Conservation (phyloP, 2,888 invertebrate genomes). For the Stenodema calcarata region DNA sequence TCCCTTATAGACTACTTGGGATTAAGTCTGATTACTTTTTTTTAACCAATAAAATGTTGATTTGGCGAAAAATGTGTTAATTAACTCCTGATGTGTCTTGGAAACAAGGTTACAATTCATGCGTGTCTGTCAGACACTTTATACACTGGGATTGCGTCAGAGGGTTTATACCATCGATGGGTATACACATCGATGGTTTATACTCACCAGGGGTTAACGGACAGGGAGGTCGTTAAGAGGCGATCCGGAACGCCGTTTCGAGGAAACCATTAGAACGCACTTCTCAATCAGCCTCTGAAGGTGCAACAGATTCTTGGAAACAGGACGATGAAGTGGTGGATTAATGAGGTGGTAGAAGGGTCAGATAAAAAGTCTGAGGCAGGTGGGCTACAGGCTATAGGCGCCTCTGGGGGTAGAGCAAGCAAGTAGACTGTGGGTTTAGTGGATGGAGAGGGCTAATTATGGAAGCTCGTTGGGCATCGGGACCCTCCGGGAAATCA, state of each 20-base stretch:
- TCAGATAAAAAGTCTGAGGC: not conserved
- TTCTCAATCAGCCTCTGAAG: not conserved
- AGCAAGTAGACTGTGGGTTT: not conserved
- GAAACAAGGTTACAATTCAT: too few relatives aligned
- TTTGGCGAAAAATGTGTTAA: too few relatives aligned
- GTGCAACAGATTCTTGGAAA: not conserved
- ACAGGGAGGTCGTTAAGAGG: not conserved
- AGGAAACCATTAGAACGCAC: not conserved
- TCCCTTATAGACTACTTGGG: too few relatives aligned
- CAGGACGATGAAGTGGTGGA: not conserved
- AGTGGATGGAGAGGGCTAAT: not conserved
- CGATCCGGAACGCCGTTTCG: not conserved
- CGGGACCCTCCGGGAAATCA: slow-evolving; percentile 9
- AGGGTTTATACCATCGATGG: too few relatives aligned
- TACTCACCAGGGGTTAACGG: too few relatives aligned
- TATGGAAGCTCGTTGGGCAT: slow-evolving; percentile 10
- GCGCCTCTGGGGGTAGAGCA: not conserved
- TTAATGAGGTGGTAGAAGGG: not conserved
- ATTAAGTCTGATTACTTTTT: too few relatives aligned
- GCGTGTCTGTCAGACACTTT: too few relatives aligned
- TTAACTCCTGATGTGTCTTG: too few relatives aligned
- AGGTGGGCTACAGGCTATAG: not conserved
- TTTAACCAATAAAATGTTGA: too few relatives aligned
- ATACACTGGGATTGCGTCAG: too few relatives aligned
- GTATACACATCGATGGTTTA: too few relatives aligned